phyloP scores from a whole-genome alignment of 2,797 vertebrate species.

The Chiloscyllium punctatum region DNA sequence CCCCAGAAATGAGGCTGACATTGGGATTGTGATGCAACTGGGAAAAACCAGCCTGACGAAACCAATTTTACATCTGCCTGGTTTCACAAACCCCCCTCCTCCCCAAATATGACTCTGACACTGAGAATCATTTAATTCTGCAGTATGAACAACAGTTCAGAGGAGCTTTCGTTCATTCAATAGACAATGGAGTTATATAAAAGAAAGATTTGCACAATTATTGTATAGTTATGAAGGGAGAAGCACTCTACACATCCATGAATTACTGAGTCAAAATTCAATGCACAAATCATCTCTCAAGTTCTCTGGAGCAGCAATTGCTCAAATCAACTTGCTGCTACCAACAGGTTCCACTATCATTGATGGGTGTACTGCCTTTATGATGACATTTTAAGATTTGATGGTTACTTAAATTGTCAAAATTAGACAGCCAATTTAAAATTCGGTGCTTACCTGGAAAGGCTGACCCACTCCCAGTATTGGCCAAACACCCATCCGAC shows the following conservation, averaged over 20 bases:
- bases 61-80: not conserved
- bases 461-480: conserved; percentile 50
- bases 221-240: not conserved
- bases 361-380: not conserved
- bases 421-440: not conserved
- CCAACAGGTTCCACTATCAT: not conserved
- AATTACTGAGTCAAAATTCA: not conserved
- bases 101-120: not conserved
- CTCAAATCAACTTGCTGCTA: not conserved
- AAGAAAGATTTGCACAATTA: not conserved
- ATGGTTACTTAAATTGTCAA: not conserved
- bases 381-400: not conserved
- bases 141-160: not conserved
- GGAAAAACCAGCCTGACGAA: not conserved
- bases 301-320: not conserved
- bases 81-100: not conserved
- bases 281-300: not conserved
- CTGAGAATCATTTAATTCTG: not conserved
- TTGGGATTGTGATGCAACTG: not conserved
- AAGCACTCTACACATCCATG: not conserved
- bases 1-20: not conserved
- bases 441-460: conserved; percentile 57
- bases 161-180: not conserved
- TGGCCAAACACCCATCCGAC: conserved; percentile 53
- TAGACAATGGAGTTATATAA: not conserved